These are phyloP conservation scores for Archips xylosteana DNA, from an alignment of 2,888 invertebrate genomes.

Conservation along the genomic window DNA sequence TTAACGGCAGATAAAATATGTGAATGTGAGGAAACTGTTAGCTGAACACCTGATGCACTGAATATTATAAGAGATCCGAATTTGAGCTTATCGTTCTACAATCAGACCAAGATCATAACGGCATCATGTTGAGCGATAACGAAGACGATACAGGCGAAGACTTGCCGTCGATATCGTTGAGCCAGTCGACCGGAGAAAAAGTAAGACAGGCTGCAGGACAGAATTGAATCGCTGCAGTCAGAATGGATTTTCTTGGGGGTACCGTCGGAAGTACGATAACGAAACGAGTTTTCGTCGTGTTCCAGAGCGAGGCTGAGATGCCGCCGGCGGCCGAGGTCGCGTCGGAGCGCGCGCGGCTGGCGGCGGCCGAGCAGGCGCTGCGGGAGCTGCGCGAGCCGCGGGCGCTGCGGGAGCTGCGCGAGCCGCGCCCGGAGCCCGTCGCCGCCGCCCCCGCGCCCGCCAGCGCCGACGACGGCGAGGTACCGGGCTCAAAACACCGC, in stretches of 20 bases:
- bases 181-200: conserved; percentile 18
- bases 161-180: conserved; percentile 59
- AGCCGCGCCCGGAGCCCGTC: too few relatives aligned
- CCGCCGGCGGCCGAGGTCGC: conserved; percentile 59
- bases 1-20: too few relatives aligned
- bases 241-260: not conserved
- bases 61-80: not conserved
- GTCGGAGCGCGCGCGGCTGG: conserved; percentile 55
- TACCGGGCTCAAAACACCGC: conserved; percentile 1
- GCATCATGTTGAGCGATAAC: conserved; percentile 50
- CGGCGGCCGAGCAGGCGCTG: conserved; percentile 51
- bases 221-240: too few relatives aligned
- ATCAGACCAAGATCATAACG: not conserved
- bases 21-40: not conserved
- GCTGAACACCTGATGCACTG: not conserved
- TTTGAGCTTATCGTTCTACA: not conserved
- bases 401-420: conserved; percentile 50
- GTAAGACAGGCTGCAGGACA: not conserved
- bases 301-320: conserved; percentile 54
- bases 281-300: not conserved
- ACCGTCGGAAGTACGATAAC: not conserved
- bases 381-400: conserved; percentile 45
- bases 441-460: conserved; percentile 4
- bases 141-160: conserved; percentile 60
- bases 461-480: conserved; percentile 55